Base-by-base conservation (phyloP, 2,888 invertebrate species). In the Monoplex corrugatus region DNA sequence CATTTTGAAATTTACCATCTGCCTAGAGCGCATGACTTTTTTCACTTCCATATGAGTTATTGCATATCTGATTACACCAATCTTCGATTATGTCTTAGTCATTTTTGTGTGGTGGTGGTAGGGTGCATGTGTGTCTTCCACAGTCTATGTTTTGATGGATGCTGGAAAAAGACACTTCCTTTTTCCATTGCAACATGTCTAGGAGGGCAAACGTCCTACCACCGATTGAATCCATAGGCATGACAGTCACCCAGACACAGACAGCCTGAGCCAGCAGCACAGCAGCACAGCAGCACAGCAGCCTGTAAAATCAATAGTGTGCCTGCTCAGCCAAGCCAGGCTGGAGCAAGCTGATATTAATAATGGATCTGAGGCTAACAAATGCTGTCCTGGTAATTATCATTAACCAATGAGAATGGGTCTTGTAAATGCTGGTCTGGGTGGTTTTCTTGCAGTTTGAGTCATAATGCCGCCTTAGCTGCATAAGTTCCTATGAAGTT, bases 401-500 rank as follows among this genome's bases (percentile, higher is more conserved):
- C 88, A 86, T 63, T 82, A 88, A 89, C 92, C 92, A 92, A 92
- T 92, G 90, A 91, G 80, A 91, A 44, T 16, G 38, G 44, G 63
- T 45, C 88, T 90, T 88, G 75, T 86, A 78, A 80, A 80, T n/a
- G 68, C 87, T 45, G 72, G 57, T 84, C 72, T 75, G 32, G 84
- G 86, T 28, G 80, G n/a, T 78, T 80, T 83, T 83, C 84, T 87
- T 75, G 45, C 50, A 86, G 86, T 57, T 80, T 90, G 87, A 89
- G 90, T 90, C 90, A 91, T 90, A 90, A 91, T 91, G 91, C 90
- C 89, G 87, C 89, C 90, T 83, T 91, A 90, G 87, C 90, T 80
- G 87, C 89, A 87, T 84, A 78, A 89, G 86, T 63, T 83, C 89
- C 88, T 88, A 84, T 38, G 88, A 89, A 88, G 85, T 84, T 75